phyloP scores from a whole-genome alignment of 2,797 vertebrate genomes.

The Cuniculus paca region DNA sequence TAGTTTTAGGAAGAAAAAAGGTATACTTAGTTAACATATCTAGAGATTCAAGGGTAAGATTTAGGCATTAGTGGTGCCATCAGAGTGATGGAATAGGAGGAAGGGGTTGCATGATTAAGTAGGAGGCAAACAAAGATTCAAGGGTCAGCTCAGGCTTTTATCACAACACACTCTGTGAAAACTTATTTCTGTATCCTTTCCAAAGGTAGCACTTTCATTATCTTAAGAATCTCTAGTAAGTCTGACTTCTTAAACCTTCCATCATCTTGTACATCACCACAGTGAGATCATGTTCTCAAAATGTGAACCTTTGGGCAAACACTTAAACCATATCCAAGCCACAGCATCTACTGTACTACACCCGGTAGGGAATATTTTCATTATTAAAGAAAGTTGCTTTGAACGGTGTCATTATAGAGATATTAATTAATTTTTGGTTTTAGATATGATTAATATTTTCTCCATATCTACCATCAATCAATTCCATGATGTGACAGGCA shows the following conservation, averaged over 20 bases:
- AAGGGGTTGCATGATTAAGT: background rate
- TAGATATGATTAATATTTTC: constrained; percentile 43
- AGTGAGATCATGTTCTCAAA: background rate
- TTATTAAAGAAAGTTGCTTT: constrained; percentile 33
- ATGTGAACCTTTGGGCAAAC: background rate
- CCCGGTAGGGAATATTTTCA: background rate
- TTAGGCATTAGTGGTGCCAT: background rate
- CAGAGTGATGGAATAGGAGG: background rate
- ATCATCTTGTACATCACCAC: background rate
- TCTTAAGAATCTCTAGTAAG: too few species aligned
- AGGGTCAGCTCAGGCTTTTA: background rate
- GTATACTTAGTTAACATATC: background rate
- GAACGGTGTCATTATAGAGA: background rate
- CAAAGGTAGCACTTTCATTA: background rate
- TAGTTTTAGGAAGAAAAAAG: background rate
- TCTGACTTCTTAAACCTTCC: background rate
- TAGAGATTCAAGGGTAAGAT: background rate
- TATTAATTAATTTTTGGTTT: background rate
- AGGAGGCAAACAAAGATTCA: background rate
- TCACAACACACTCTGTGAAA: background rate
- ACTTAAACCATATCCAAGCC: background rate
- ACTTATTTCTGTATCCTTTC: too few species aligned
- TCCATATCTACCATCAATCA: background rate
- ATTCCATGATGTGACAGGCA: background rate
- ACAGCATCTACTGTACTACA: background rate